Base-by-base conservation (phyloP, 2,797 vertebrate species). In the Synaphobranchus kaupii region DNA sequence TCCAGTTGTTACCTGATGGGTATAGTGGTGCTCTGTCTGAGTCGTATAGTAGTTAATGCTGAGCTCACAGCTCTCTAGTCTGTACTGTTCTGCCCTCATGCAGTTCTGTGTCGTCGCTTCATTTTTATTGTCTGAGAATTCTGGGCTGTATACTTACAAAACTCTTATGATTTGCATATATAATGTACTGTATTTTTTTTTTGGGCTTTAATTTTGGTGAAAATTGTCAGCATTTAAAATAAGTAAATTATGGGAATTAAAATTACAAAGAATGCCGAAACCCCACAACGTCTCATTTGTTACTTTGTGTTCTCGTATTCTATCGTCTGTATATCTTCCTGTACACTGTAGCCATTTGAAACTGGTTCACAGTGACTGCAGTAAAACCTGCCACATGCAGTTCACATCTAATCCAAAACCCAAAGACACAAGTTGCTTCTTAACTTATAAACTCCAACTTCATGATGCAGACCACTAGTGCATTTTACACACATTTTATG, bases 171-270 rank as follows among this genome's bases (percentile, higher is more conserved):
- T 96, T 96, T 96, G 95, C 95, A 94, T 95, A 93, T 92, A 89
- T 95, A 95, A 95, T 87, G 95, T 96, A 95, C 94, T 96, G 95
- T 96, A 95, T 93, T 95, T 92, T 54, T 86, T 88, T 73, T 47
- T 94, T 95, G 95, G 89, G 84, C 89, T 89, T 95, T 94, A 94
- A 91, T 94, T 87, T 94, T 95, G 94, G 94, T 96, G 94, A 92
- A 91, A 95, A 93, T 94, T 94, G 95, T 96, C 94, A 96, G 95
- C 95, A 94, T 96, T 96, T 94, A 94, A 96, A 95, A 94, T 93
- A 93, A 93, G 92, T 93, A 95, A 97, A 96, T 96, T 95, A 96
- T 96, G 96, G 95, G 96, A 96, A 97, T 96, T 96, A 97, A 97
- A 96, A 96, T 96, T 95, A 96, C 95, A 96, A 96, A 96, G 96